A percentile compares a stretch with the other conserved stretches of the same genome.
These are phyloP conservation scores for Eupithecia subumbrata DNA, from an alignment of 2,888 invertebrate genomes.

Conservation along the genomic window DNA sequence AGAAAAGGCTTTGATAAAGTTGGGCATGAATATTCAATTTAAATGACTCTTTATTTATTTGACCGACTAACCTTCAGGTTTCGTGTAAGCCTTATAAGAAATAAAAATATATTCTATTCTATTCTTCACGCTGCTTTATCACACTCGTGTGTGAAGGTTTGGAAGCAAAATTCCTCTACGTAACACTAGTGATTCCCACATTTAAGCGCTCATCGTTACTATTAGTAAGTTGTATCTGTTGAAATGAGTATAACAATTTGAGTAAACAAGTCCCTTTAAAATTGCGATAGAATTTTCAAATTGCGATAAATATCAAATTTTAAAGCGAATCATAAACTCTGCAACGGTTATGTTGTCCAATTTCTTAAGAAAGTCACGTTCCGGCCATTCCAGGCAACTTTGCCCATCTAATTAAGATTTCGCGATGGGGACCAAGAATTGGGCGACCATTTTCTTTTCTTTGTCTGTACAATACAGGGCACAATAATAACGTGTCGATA, in stretches of 20 bases:
- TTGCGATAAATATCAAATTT: constrained; percentile 36
- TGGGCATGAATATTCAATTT: neutral
- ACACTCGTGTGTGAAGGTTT: neutral
- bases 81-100: too few species aligned
- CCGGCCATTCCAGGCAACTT: constrained; percentile 56
- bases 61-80: neutral
- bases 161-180: neutral
- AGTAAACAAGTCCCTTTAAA: neutral
- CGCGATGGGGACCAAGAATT: constrained; percentile 49
- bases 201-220: neutral
- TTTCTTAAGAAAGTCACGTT: constrained; percentile 59
- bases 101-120: too few species aligned
- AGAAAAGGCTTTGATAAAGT: neutral
- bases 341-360: constrained; percentile 44
- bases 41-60: neutral
- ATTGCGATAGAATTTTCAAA: constrained; percentile 13
- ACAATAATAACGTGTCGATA: neutral
- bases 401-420: constrained; percentile 60
- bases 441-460: constrained; percentile 45
- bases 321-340: constrained; percentile 36
- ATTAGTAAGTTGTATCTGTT: neutral
- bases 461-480: constrained; percentile 35
- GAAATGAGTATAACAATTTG: neutral
- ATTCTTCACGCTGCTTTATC: neutral
- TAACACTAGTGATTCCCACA: neutral